These are phyloP conservation scores for Valencia hispanica DNA, from an alignment of 2,797 vertebrate species.

Conservation along the genomic window DNA sequence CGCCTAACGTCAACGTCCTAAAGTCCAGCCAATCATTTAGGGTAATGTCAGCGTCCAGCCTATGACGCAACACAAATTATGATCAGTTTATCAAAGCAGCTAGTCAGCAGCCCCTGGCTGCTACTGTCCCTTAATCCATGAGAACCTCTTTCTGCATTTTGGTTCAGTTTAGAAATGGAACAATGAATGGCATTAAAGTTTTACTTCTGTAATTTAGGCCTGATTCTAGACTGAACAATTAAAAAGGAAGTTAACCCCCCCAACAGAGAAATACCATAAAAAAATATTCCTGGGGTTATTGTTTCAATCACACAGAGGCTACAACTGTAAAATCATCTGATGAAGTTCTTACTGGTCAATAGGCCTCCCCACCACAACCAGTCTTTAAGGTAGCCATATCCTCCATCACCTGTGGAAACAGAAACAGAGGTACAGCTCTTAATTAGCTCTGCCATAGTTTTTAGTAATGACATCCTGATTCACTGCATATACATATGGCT, in stretches of 20 bases:
- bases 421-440: conserved; percentile 1
- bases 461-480: neutral
- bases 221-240: neutral
- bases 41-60: too few species aligned
- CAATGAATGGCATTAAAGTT: too few species aligned
- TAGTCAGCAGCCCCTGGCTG: neutral
- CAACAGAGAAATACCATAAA: conserved; percentile 36
- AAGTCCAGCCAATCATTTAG: too few species aligned
- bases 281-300: neutral
- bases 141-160: neutral
- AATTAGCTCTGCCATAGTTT: neutral
- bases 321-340: neutral
- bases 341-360: conserved; percentile 86
- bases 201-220: neutral
- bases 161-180: neutral
- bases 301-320: neutral
- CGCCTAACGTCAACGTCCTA: too few species aligned
- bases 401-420: conserved; percentile 86
- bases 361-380: conserved; percentile 96
- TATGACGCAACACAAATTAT: too few species aligned
- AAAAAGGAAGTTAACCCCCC: conserved; percentile 73
- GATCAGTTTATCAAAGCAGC: neutral
- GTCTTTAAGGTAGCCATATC: conserved; percentile 94
- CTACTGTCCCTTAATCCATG: neutral
- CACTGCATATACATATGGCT: neutral